Base-by-base conservation (phyloP, 64 coral and sea anemone species). In the Montipora efflorescens region DNA sequence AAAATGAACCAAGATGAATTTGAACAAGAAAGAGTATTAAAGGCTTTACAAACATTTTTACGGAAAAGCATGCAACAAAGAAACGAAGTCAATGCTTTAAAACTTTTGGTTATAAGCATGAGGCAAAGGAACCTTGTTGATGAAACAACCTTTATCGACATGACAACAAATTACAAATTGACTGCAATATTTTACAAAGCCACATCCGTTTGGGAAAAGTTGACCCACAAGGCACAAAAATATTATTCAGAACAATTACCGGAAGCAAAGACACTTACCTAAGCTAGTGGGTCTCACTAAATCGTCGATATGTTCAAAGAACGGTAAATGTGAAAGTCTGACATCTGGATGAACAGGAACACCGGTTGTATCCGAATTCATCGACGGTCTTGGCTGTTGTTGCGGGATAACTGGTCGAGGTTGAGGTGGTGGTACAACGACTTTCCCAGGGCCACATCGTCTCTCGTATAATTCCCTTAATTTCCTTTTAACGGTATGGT, bases 311-410 rank as follows among this genome's bases (percentile, higher is more conserved):
- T 91, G 88, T 87, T 99, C 98, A 82, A 94, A 99, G 74, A 99
- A 99, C 2, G 98, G 95, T 21, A 99, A 88, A 44, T 78, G 81
- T 3, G 85, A 86, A 47, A 99, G 89, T 44, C 95, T 92, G 22
- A 99, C 98, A 72, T 99, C 98, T 4, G 98, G 98, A 77, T 96
- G 98, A 19, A 99, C 89, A 1, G 98, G 98, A 82, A 99, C 83
- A 20, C 89, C 89, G 52, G 88, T 92, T 10, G 80, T 80, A 73
- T 90, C 87, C 10, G 93, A 86, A 86, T 86, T 86, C 2, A 86
- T 49, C 9, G 62, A n/a, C 82, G 52, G 61, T 46, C 52, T 53
- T 43, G 75, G 90, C 70, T 22, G 36, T 48, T 59, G 57, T 85
- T 16, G 22, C 25, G 58, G 79, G 47, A 75, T 82, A 47, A 66